These are phyloP conservation scores for Eonycteris spelaea DNA, from an alignment of 2,113 vertebrate genomes.

Conservation along the genomic window DNA sequence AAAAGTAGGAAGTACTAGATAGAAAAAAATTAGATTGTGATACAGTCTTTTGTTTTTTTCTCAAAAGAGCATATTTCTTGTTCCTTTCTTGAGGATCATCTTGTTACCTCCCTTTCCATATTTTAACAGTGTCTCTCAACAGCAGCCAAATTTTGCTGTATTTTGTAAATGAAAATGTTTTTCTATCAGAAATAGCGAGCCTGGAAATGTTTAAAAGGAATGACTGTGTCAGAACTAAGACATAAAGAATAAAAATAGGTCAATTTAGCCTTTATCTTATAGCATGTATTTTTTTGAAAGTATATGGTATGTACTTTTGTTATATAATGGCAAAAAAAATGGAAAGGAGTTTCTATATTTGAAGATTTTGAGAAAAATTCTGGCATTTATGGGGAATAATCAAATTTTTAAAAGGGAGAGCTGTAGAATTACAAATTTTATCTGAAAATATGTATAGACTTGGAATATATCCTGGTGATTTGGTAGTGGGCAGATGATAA, in stretches of 20 bases:
- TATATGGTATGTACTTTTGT: background rate
- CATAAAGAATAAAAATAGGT: background rate
- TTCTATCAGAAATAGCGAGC: constrained; percentile 7
- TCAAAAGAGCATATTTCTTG: background rate
- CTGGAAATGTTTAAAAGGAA: background rate
- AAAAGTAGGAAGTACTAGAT: background rate
- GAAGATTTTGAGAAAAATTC: background rate
- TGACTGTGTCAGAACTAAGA: background rate
- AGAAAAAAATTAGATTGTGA: background rate
- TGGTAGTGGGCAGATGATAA: background rate
- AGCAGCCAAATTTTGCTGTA: background rate
- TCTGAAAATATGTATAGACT: background rate
- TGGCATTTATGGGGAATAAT: background rate
- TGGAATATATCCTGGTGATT: background rate
- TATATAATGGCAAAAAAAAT: background rate
- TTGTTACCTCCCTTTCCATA: background rate
- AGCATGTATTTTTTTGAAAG: background rate
- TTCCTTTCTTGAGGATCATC: background rate
- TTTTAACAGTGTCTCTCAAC: background rate
- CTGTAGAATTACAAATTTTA: background rate
- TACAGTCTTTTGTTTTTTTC: constrained; percentile 28
- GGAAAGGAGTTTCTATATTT: background rate
- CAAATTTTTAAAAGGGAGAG: background rate
- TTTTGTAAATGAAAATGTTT: background rate
- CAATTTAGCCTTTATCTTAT: background rate